Evolutionary conservation across 1,140 invertebrate genomes (phyloP).

Genomic region (Magallana gigas): DNA sequence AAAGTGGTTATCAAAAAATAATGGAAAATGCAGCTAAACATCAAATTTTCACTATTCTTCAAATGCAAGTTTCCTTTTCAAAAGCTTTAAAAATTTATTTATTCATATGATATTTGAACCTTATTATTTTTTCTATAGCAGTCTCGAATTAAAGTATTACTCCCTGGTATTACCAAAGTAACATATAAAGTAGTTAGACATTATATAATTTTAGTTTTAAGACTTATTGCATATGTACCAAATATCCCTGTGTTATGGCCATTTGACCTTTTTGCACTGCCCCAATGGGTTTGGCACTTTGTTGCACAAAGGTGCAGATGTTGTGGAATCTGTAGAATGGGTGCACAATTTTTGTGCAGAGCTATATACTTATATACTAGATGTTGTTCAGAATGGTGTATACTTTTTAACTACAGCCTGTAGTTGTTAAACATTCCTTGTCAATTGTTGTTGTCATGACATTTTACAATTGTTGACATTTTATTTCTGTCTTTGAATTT

Average conservation of each 20-base stretch:
- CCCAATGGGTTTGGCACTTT: constrained; percentile 1
- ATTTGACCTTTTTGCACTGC: background rate
- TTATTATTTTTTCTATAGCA: no score
- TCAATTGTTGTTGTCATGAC: constrained; percentile 12
- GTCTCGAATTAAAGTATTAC: no score
- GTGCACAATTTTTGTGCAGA: constrained; percentile 9
- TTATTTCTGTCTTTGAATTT: constrained; percentile 25
- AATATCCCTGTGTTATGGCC: background rate
- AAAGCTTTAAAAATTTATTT: no score
- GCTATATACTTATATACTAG: background rate
- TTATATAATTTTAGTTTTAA: no score
- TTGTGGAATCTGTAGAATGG: constrained; percentile 11
- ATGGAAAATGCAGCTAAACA: no score
- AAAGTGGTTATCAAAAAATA: no score
- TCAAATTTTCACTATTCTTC: no score
- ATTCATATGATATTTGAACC: no score
- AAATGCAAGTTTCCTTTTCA: no score
- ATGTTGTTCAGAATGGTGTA: background rate
- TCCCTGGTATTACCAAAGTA: no score
- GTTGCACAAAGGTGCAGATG: background rate
- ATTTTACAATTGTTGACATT: constrained; percentile 28
- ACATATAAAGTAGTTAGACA: no score
- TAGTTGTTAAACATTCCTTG: constrained; percentile 27
- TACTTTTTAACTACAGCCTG: constrained; percentile 15
- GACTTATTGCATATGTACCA: background rate